Evolutionary conservation across 2,113 vertebrate species (phyloP).

Genomic region (Eurypyga helias): DNA sequence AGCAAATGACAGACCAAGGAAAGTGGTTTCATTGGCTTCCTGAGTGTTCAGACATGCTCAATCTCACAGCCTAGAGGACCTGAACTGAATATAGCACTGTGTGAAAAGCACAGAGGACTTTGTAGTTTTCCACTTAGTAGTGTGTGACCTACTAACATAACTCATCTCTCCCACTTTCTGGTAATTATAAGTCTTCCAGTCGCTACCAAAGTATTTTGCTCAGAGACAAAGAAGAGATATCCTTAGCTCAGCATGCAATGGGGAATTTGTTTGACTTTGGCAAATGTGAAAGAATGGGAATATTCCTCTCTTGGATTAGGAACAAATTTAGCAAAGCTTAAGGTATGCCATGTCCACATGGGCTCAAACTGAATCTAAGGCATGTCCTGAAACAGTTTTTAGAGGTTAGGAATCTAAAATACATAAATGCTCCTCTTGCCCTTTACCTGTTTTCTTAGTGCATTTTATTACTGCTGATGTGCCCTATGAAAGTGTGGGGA

Average conservation of each 20-base stretch:
- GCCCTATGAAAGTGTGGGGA: neutral
- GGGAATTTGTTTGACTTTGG: conserved; percentile 16
- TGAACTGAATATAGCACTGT: neutral
- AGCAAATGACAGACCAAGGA: neutral
- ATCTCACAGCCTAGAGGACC: neutral
- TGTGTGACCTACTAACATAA: conserved; percentile 8
- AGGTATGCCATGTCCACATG: neutral
- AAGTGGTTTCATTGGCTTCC: neutral
- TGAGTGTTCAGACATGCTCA: neutral
- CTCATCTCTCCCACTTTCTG: neutral
- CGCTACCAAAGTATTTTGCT: conserved; percentile 27
- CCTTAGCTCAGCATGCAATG: conserved; percentile 19
- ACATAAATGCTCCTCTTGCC: neutral
- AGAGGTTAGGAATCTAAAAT: neutral
- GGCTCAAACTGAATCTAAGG: neutral
- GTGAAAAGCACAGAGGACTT: neutral
- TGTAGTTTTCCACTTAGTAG: neutral
- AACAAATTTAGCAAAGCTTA: neutral
- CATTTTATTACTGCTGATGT: neutral
- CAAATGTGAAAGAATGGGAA: neutral
- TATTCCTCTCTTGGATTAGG: neutral
- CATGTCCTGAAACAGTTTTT: neutral
- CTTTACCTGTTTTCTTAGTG: neutral
- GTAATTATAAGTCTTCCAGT: conserved; percentile 36
- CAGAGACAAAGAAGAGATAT: neutral